Evolutionary conservation across 92 coral and sea anemone genomes (phyloP).

Genomic region (Zoanthus sansibaricus): DNA sequence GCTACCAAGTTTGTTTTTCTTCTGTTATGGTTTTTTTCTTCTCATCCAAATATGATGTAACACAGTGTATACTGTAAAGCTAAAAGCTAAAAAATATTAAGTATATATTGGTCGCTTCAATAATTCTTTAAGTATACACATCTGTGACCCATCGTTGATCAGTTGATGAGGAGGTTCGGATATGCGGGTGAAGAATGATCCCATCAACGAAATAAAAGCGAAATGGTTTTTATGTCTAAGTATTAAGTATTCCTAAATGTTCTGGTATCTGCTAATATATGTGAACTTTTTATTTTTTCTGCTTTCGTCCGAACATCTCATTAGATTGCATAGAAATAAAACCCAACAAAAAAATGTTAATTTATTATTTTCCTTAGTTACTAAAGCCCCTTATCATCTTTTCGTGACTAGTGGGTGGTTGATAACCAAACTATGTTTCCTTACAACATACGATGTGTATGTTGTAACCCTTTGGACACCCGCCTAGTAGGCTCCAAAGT

Average conservation of each 20-base stretch:
- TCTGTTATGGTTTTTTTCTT: background rate
- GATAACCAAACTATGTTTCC: slow-evolving; percentile 3
- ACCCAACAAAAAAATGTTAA: background rate
- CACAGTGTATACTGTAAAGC: background rate
- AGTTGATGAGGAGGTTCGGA: background rate
- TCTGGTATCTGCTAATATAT: background rate
- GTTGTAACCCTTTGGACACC: slow-evolving; percentile 21
- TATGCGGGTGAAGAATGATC: background rate
- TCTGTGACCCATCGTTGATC: too few relatives aligned
- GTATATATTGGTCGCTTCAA: background rate
- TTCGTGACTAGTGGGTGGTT: slow-evolving; percentile 29
- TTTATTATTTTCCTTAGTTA: background rate
- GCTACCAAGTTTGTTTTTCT: background rate
- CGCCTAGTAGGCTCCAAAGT: slow-evolving; percentile 39
- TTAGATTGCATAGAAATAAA: background rate
- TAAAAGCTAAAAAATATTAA: background rate
- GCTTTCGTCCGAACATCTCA: background rate
- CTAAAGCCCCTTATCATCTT: background rate
- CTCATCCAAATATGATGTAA: background rate
- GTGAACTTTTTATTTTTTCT: background rate
- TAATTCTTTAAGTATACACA: too few relatives aligned
- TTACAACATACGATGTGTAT: background rate
- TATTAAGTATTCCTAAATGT: background rate
- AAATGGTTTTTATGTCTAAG: slow-evolving; percentile 11
- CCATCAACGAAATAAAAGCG: slow-evolving; percentile 13